A percentile compares a stretch with the other conserved stretches of the same genome.
Conservation (phyloP, 2,797 vertebrate species). For the Cuculus canorus region DNA sequence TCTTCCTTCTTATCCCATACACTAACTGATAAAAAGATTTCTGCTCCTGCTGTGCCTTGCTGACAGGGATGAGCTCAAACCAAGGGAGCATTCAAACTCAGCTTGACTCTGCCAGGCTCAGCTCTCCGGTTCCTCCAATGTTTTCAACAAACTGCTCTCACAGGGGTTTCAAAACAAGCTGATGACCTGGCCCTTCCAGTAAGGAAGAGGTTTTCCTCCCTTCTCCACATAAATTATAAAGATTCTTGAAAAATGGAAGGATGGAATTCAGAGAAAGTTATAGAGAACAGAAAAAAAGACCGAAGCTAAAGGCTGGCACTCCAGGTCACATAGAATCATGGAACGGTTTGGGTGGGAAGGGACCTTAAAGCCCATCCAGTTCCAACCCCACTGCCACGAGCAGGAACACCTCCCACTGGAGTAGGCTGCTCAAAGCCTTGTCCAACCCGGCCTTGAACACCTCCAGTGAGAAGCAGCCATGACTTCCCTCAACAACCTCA, state of each 20-base stretch:
- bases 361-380: too few species aligned
- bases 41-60: background rate
- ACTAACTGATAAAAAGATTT: background rate
- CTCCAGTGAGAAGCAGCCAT: too few species aligned
- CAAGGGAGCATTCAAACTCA: background rate
- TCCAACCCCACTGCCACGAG: too few species aligned
- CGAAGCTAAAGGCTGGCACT: background rate
- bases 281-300: background rate
- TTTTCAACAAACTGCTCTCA: constrained; percentile 5
- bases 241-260: background rate
- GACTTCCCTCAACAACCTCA: too few species aligned
- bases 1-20: background rate
- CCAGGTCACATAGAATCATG: background rate
- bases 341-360: too few species aligned
- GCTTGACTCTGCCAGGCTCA: background rate
- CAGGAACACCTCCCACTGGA: too few species aligned
- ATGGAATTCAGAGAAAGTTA: background rate
- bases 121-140: background rate
- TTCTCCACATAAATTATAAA: background rate
- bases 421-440: too few species aligned
- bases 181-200: background rate
- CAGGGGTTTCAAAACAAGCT: background rate
- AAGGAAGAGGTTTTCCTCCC: background rate
- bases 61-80: background rate
- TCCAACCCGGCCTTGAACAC: too few species aligned